phyloP scores from a whole-genome alignment of 2,113 vertebrate species.

The Riparia riparia region DNA sequence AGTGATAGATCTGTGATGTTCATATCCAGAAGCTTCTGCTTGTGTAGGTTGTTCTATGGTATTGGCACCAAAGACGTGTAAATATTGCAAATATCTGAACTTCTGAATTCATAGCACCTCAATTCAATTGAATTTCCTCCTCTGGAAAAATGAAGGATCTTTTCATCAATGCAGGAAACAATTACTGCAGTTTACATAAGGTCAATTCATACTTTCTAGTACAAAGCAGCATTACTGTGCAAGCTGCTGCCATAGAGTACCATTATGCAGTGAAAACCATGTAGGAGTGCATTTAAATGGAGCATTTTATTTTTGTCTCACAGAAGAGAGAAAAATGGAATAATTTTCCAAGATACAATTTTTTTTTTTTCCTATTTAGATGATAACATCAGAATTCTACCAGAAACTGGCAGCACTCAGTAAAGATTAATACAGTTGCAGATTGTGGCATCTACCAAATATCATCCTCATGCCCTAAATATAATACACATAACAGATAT shows the following conservation, averaged over 20 bases:
- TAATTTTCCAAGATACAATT: neutral
- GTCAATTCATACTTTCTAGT: constrained; percentile 54
- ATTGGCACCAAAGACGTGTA: constrained; percentile 1
- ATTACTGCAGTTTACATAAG: constrained; percentile 56
- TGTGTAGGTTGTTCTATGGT: neutral
- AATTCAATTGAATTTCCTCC: constrained; percentile 31
- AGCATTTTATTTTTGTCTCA: constrained; percentile 5
- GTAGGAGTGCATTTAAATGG: constrained; percentile 15
- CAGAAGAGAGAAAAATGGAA: neutral
- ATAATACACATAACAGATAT: neutral
- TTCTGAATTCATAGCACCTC: constrained; percentile 43
- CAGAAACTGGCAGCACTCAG: neutral
- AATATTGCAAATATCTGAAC: neutral
- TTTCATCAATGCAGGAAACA: constrained; percentile 51
- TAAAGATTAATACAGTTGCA: neutral
- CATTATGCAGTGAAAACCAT: constrained; percentile 7
- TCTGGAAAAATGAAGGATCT: constrained; percentile 44
- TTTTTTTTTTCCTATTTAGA: neutral
- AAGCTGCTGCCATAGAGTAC: constrained; percentile 18
- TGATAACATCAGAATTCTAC: neutral
- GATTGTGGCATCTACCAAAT: neutral
- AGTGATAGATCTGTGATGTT: neutral
- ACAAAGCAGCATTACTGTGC: constrained; percentile 32
- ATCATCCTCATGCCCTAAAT: neutral
- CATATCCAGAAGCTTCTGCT: neutral